Evolutionary conservation across 2,113 vertebrate genomes (phyloP).

Genomic region (Strix uralensis): DNA sequence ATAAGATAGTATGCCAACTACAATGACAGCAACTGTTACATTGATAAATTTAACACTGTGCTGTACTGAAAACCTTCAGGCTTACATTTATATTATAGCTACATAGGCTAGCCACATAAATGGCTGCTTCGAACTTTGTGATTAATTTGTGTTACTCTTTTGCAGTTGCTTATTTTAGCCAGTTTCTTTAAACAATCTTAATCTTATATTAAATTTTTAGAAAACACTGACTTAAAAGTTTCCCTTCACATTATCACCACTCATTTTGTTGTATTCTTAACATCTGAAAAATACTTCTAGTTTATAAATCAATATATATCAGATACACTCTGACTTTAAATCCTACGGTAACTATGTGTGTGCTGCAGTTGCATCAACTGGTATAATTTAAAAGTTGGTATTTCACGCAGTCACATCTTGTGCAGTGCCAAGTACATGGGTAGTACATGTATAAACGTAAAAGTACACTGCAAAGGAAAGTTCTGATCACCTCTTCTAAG

Average conservation of each 20-base stretch:
- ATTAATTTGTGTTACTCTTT: neutral
- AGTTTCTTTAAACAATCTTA: neutral
- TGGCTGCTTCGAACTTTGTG: neutral
- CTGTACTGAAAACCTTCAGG: neutral
- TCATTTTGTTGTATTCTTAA: neutral
- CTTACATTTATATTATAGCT: neutral
- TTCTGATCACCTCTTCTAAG: neutral
- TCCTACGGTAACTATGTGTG: neutral
- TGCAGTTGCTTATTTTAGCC: neutral
- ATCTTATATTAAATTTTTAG: neutral
- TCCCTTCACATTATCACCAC: neutral
- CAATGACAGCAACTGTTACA: neutral
- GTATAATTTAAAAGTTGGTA: neutral
- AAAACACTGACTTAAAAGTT: neutral
- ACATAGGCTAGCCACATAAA: neutral
- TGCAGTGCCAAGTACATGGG: neutral
- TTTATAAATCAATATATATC: neutral
- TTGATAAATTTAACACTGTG: constrained; percentile 1
- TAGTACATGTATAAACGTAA: neutral
- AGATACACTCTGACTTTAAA: neutral
- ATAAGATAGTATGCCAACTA: constrained; percentile 12
- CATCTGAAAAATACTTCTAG: neutral
- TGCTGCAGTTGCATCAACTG: neutral
- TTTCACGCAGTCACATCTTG: neutral
- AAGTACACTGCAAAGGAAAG: neutral